Percentiles rank a stretch among this genome's conserved stretches.
phyloP scores from a whole-genome alignment of 1,140 invertebrate genomes.

The Zaprionus vittiger region DNA sequence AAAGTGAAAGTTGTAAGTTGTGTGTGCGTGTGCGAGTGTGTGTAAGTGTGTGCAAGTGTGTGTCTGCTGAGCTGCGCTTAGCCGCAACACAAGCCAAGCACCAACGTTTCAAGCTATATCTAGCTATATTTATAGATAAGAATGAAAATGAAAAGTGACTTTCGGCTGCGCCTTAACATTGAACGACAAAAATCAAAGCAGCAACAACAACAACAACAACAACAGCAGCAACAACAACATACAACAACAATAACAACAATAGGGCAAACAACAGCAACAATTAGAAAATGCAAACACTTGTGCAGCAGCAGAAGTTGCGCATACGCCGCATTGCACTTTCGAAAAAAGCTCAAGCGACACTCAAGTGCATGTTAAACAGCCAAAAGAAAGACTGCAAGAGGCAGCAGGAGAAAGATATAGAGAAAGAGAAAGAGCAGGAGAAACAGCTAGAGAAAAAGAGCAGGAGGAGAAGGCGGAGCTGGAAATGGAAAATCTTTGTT shows the following conservation, averaged over 20 bases:
- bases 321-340: constrained; percentile 73
- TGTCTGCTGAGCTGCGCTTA: constrained; percentile 33
- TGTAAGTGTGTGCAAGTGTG: constrained; percentile 28
- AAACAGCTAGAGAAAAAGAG: background rate
- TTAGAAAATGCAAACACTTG: constrained; percentile 64
- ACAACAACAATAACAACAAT: background rate
- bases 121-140: constrained; percentile 20
- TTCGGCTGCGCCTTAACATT: background rate
- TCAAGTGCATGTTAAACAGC: constrained; percentile 58
- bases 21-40: constrained; percentile 19
- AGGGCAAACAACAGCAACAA: constrained; percentile 28
- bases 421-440: background rate
- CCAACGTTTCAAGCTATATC: constrained; percentile 15
- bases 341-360: constrained; percentile 46
- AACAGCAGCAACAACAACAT: background rate
- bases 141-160: constrained; percentile 18
- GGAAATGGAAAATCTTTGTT: constrained; percentile 70
- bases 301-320: constrained; percentile 50
- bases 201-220: background rate
- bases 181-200: constrained; percentile 57
- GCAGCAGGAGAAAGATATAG: background rate
- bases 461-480: background rate
- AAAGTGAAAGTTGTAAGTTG: constrained; percentile 74
- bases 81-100: constrained; percentile 16
- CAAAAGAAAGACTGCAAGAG: constrained; percentile 42